These are phyloP conservation scores for Tenthredo scrophulariae DNA, from an alignment of 2,888 invertebrate species.

Conservation along the genomic window DNA sequence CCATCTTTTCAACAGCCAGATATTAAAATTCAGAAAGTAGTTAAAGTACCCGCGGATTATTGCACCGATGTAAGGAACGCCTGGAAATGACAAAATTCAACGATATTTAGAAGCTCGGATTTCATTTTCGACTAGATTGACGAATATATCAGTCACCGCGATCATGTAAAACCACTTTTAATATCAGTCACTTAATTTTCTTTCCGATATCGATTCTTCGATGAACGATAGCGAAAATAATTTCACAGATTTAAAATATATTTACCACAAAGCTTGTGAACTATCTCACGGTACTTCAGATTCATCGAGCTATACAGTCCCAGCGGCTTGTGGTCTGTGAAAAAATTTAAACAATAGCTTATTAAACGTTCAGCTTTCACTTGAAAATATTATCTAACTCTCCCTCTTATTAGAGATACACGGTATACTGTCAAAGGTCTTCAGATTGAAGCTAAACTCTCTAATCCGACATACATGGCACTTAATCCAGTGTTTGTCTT, in stretches of 20 bases:
- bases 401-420: not conserved
- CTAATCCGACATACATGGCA: no score
- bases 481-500: not conserved
- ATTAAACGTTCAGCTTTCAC: not conserved
- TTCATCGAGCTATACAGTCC: constrained; percentile 61
- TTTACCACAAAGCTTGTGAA: constrained; percentile 62
- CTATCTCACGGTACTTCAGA: constrained; percentile 52
- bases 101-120: not conserved
- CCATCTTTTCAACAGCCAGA: constrained; percentile 58
- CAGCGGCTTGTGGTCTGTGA: constrained; percentile 63
- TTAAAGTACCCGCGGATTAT: constrained; percentile 61
- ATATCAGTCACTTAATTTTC: not conserved
- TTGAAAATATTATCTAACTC: not conserved
- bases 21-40: constrained; percentile 14
- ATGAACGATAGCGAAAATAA: not conserved
- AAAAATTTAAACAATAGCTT: not conserved
- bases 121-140: not conserved
- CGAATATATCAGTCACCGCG: no score
- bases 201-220: no score
- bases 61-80: constrained; percentile 62
- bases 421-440: no score
- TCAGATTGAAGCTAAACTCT: no score
- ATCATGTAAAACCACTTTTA: no score
- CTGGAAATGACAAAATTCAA: constrained; percentile 57
- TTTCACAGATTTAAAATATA: constrained; percentile 12